phyloP scores from a whole-genome alignment of 2,797 vertebrate genomes.

The Sitta carolinensis region DNA sequence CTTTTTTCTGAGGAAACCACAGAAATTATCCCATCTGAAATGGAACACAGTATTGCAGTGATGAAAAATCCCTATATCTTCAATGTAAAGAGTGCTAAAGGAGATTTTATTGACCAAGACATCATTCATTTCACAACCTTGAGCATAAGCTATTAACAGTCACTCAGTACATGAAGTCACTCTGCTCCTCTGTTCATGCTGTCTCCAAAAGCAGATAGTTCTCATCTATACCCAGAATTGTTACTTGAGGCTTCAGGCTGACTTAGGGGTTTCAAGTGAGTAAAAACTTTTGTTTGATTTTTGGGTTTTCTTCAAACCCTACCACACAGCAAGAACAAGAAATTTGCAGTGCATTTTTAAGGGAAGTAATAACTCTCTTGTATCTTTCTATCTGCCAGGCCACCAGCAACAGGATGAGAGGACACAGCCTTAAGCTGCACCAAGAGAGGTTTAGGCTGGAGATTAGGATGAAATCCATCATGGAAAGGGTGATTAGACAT shows the following conservation, averaged over 20 bases:
- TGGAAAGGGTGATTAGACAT: not conserved
- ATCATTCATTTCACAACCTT: not conserved
- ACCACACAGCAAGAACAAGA: not conserved
- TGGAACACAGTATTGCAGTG: not conserved
- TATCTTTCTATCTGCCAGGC: not conserved
- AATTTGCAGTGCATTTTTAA: not conserved
- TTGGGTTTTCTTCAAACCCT: not conserved
- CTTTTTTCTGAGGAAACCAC: not conserved
- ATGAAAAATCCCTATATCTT: not conserved
- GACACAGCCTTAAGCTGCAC: not conserved
- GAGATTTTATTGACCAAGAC: not conserved
- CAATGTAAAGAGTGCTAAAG: not conserved
- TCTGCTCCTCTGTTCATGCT: not conserved
- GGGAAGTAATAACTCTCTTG: not conserved
- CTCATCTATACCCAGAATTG: not conserved
- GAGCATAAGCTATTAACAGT: not conserved
- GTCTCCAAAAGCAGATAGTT: not conserved
- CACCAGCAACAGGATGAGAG: not conserved
- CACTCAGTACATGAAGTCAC: not conserved
- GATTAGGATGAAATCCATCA: not conserved
- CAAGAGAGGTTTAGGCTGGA: not conserved
- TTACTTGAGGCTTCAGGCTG: not conserved
- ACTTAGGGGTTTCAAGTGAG: not conserved
- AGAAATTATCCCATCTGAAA: not conserved
- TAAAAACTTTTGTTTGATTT: not conserved